Evolutionary conservation across 2,113 vertebrate genomes (phyloP).

Genomic region (Crotalus tigris): DNA sequence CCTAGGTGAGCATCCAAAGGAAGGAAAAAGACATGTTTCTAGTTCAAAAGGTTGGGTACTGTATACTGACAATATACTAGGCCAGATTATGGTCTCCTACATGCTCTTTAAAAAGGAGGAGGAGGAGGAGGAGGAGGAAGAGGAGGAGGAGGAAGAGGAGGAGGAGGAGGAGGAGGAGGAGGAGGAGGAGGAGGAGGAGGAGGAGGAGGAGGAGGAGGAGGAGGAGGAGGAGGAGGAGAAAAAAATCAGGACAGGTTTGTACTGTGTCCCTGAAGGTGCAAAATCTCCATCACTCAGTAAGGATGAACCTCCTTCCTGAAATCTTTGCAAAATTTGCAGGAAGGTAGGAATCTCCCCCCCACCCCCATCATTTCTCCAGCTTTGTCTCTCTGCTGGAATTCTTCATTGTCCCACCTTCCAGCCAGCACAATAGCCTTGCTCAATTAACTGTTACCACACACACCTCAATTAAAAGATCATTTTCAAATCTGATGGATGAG

Average conservation of each 20-base stretch:
- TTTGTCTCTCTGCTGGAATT: no score
- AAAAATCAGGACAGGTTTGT: slow-evolving; percentile 54
- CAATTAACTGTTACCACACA: no score
- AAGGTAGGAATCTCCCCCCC: neutral
- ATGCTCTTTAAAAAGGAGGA: neutral
- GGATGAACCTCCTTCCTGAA: neutral
- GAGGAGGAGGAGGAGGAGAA: neutral
- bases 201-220: neutral
- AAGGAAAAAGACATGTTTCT: neutral
- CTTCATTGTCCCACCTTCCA: no score
- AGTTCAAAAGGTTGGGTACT: slow-evolving; percentile 72
- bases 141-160: no score
- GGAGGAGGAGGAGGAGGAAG: neutral
- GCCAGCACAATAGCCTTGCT: no score
- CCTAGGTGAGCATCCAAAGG: slow-evolving; percentile 53
- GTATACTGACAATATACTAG: slow-evolving; percentile 44
- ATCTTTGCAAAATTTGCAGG: neutral
- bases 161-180: no score
- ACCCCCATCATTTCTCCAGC: no score
- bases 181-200: no score
- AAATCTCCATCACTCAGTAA: neutral
- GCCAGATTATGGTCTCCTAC: neutral
- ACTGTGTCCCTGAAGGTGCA: slow-evolving; percentile 29
- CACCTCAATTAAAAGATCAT: no score
- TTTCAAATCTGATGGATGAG: slow-evolving; percentile 93